Evolutionary conservation across 2,113 vertebrate species (phyloP).

Genomic region (Onychorhynchus coronatus): DNA sequence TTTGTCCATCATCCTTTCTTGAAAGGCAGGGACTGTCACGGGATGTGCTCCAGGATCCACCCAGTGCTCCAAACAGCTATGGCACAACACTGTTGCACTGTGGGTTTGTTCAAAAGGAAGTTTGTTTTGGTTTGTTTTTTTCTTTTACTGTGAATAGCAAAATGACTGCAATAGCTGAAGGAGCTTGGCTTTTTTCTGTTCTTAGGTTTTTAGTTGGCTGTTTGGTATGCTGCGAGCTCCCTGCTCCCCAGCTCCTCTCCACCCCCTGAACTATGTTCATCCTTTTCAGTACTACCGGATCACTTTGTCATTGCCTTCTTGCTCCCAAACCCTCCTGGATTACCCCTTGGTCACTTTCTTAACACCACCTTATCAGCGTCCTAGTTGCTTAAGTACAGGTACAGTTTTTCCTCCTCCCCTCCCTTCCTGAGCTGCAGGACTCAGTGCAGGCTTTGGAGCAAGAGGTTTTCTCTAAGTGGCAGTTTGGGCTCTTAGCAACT

Average conservation of each 20-base stretch:
- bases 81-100: background rate
- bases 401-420: accelerated
- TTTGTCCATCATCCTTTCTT: background rate
- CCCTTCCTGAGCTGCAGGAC: background rate
- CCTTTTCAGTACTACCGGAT: accelerated
- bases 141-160: background rate
- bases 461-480: background rate
- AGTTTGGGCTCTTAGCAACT: background rate
- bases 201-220: background rate
- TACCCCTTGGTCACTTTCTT: background rate
- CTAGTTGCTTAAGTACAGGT: background rate
- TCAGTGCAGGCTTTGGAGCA: background rate
- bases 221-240: background rate
- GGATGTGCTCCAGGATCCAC: background rate
- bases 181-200: background rate
- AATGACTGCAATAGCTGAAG: background rate
- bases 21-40: background rate
- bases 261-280: background rate
- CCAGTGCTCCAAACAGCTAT: background rate
- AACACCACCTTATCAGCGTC: background rate
- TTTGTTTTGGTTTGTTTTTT: accelerated
- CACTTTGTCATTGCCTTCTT: background rate
- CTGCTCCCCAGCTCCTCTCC: background rate
- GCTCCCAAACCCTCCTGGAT: background rate
- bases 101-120: background rate